Evolutionary conservation across 2,797 vertebrate species (phyloP).

Genomic region (Benthosema pterotum): DNA sequence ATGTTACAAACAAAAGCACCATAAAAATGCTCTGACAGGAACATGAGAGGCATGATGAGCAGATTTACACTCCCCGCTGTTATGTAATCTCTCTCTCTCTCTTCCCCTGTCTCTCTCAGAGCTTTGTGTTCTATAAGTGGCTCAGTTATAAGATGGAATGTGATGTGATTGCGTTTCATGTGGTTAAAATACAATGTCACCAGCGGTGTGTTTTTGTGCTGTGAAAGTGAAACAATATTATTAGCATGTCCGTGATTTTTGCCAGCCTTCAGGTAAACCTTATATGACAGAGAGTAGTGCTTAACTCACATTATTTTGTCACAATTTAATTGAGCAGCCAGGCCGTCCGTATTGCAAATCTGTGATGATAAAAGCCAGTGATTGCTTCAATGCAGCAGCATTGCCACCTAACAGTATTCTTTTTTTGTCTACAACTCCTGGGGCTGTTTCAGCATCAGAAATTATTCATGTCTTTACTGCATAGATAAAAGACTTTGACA

Average conservation of each 20-base stretch:
- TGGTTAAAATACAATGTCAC: conserved; percentile 46
- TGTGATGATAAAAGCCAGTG: conserved; percentile 51
- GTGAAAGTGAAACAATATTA: conserved; percentile 39
- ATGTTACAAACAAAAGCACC: conserved; percentile 65
- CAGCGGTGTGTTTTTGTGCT: conserved; percentile 31
- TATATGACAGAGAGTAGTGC: conserved; percentile 31
- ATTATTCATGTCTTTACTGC: conserved; percentile 74
- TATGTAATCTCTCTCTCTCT: conserved; percentile 57
- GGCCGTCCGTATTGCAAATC: conserved; percentile 44
- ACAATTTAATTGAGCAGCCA: conserved; percentile 48
- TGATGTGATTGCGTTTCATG: conserved; percentile 45
- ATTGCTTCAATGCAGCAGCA: conserved; percentile 55
- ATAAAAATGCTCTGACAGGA: conserved; percentile 67
- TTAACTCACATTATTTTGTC: conserved; percentile 33
- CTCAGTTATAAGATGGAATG: conserved; percentile 50
- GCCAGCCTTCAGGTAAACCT: conserved; percentile 53
- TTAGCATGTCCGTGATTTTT: conserved; percentile 31
- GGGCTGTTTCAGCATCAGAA: conserved; percentile 70
- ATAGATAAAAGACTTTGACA: conserved; percentile 66
- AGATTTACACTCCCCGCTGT: conserved; percentile 72
- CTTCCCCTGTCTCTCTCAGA: conserved; percentile 16
- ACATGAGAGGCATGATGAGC: conserved; percentile 76
- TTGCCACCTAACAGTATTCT: conserved; percentile 59
- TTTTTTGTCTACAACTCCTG: conserved; percentile 55
- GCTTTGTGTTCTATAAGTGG: conserved; percentile 62